These are phyloP conservation scores for Globicephala melas DNA, from an alignment of 2,113 vertebrate species.

Conservation along the genomic window DNA sequence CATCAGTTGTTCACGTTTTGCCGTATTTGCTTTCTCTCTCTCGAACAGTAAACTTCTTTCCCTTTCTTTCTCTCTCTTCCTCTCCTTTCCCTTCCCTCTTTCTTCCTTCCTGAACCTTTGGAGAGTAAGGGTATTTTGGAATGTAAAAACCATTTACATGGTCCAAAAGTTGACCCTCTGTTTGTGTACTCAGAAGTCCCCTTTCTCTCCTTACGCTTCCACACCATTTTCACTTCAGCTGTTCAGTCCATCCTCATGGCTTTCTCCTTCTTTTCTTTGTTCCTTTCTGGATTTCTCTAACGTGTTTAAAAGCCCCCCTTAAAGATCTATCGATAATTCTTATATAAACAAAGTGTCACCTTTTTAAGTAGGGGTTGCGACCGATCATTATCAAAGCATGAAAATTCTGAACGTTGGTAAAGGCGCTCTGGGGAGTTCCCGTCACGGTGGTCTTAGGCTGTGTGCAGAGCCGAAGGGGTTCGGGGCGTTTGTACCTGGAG, in stretches of 20 bases:
- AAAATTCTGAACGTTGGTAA: background rate
- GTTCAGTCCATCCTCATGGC: background rate
- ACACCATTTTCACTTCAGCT: background rate
- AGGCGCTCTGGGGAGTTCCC: background rate
- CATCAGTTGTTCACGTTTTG: background rate
- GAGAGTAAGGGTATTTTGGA: background rate
- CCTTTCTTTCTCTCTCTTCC: background rate
- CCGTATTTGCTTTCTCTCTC: background rate
- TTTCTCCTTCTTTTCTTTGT: background rate
- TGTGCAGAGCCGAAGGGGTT: accelerated
- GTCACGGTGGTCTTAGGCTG: background rate
- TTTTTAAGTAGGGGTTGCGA: background rate
- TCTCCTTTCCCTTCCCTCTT: background rate
- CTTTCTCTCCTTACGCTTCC: too few species aligned
- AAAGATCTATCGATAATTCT: background rate
- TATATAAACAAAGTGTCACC: background rate
- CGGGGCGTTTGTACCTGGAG: too few species aligned
- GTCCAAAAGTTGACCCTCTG: background rate
- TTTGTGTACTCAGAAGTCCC: background rate
- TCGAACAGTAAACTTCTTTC: background rate
- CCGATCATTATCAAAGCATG: background rate
- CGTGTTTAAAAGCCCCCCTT: background rate
- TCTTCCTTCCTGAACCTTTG: background rate
- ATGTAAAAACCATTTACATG: background rate
- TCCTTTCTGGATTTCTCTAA: background rate